Percentiles rank a stretch among this genome's conserved stretches.
phyloP scores from a whole-genome alignment of 2,888 invertebrate species.

The Cheilosia urbana region DNA sequence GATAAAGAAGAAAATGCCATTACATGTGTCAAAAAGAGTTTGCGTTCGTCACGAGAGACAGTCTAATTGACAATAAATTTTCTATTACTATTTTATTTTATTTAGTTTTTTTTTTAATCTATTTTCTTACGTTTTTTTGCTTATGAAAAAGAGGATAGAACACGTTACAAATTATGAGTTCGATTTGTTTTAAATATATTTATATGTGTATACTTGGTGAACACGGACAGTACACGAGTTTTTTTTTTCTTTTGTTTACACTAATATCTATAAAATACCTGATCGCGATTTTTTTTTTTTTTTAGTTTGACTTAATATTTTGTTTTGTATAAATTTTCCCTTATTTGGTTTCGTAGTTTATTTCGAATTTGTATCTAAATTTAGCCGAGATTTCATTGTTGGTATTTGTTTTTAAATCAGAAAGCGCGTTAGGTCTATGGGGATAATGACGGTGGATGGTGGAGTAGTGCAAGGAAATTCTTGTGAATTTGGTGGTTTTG shows the following conservation, averaged over 20 bases:
- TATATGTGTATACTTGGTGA: conserved; percentile 9
- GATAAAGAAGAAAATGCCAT: conserved; percentile 34
- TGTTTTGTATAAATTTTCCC: conserved; percentile 17
- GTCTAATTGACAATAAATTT: conserved; percentile 67
- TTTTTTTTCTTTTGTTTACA: conserved; percentile 8
- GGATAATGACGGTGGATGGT: conserved; percentile 14
- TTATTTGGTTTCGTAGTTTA: conserved; percentile 32
- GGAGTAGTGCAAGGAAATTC: too few species aligned
- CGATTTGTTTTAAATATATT: conserved; percentile 13
- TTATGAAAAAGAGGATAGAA: conserved; percentile 34
- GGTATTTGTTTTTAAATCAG: neutral
- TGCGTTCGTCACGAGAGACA: conserved; percentile 35
- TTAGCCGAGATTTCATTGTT: conserved; percentile 24
- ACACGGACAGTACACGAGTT: conserved; percentile 28
- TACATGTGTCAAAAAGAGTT: conserved; percentile 58
- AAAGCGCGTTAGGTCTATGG: neutral
- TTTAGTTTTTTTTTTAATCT: conserved; percentile 27
- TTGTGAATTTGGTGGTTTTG: too few species aligned
- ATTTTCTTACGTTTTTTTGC: neutral
- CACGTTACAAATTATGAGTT: conserved; percentile 43
- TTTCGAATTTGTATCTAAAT: conserved; percentile 31
- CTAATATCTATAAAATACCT: conserved; percentile 63
- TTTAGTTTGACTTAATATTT: conserved; percentile 16
- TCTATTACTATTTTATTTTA: conserved; percentile 37
- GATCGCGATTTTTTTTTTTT: conserved; percentile 33